Evolutionary conservation across 92 coral and sea anemone species (phyloP), one percentile per base, ranked within the genome.

Genomic region (Scolanthus callimorphus): DNA sequence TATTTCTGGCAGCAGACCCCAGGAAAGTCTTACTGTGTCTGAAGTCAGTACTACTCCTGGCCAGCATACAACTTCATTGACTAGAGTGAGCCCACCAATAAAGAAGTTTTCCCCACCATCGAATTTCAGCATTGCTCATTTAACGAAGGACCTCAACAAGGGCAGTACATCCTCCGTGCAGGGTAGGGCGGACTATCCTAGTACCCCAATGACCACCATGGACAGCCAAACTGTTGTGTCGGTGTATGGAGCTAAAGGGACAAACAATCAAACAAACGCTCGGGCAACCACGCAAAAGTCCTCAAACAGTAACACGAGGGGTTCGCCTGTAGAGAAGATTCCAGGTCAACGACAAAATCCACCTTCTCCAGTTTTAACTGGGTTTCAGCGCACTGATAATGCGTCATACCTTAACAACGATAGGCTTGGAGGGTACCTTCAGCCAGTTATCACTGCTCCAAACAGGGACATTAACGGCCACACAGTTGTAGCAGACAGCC

Each of bases 41-140:
- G 52, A 4, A 4, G 4, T 20, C 17, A 46, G 52, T 4, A 46
- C 11, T 20, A 11, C 12, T 21, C 23, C 52, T 46, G 19, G 52
- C 15, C 19, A 46, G 4, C 12, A 20, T 4, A 46, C 12, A 10
- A 4, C 12, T 11, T 10, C 52, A 46, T 6, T 20, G 23, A 21
- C 12, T 19, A 20, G 52, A 20, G 65, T 38, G 23, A 68, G 29
- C 27, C 65, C 48, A 55, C 20, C 29, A 9, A 55, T 46, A 2
- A 79, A 71, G 41, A 79, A 64, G 66, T 63, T 63, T 8, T 69
- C 88, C 1, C 77, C 86, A 1, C 68, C 85, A 0, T 74, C 87
- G 31, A 71, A 82, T 55, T 94, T 94, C 51, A 94, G 97, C 37
- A 89, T 94, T 65, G 99, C 97, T 4, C 95, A 94, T 63, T 67